Percentiles rank a stretch among this genome's conserved stretches.
phyloP scores from a whole-genome alignment of 2,888 invertebrate species.

The Rotaria socialis region DNA sequence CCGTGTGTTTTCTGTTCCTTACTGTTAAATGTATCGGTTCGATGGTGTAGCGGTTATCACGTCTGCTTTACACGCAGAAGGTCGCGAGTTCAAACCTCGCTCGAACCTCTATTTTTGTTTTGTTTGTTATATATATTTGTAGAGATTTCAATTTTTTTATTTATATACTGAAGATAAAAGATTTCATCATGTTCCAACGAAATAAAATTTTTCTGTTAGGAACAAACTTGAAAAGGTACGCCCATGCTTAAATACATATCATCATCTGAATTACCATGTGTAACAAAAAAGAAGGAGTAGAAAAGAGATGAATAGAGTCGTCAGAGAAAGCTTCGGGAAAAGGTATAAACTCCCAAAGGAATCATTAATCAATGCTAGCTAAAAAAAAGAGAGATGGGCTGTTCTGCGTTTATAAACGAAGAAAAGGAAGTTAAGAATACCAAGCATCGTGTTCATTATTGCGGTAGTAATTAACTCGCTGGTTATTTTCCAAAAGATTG shows the following conservation, averaged over 20 bases:
- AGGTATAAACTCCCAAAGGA: not conserved
- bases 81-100: slow-evolving; percentile 46
- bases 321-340: not conserved
- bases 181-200: too few species aligned
- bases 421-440: not conserved
- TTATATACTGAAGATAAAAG: not conserved
- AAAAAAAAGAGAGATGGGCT: not conserved
- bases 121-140: not conserved
- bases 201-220: too few species aligned
- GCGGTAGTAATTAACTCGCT: not conserved
- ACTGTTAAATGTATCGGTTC: not conserved
- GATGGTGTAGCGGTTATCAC: slow-evolving; percentile 46
- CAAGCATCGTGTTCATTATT: not conserved
- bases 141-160: not conserved
- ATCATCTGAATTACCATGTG: not conserved
- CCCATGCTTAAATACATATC: not conserved
- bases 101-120: slow-evolving; percentile 37
- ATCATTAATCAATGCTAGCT: not conserved
- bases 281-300: not conserved
- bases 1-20: too few species aligned
- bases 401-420: not conserved
- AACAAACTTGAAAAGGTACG: not conserved
- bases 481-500: not conserved
- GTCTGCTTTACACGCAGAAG: slow-evolving; percentile 46
- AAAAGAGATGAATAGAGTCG: not conserved